Evolutionary conservation across 2,888 invertebrate genomes (phyloP), one percentile per base, ranked within the genome.

Genomic region (Agrenia bidenticulata): DNA sequence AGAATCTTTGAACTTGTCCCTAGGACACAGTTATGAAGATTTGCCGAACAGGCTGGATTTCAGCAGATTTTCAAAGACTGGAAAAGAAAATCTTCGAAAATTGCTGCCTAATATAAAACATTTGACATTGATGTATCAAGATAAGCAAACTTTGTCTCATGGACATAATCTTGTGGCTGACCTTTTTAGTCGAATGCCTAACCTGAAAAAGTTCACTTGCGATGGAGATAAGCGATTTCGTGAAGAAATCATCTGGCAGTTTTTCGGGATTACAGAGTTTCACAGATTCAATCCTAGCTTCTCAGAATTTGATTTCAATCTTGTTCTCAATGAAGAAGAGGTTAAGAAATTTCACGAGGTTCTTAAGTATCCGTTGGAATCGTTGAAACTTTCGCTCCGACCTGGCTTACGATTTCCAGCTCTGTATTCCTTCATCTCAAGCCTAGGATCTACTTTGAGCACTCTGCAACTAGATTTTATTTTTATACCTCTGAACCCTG

Each of bases 371-470:
- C 45, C 56, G 1, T 61, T 65, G 53, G 51, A 49, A 1, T 45
- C 32, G 11, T 55, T 70, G n/a, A 24, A 56, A 24, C 37, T 70
- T 17, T 21, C 32, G 19, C 26, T 64, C 5, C 32, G 60, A 39
- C 59, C 62, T 19, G 70, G 70, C 7, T 60, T 70, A 26, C 64
- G 70, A 4, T 62, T 62, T 56, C 53, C 41, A 1, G 53, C 51
- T 1, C 45, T 70, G 23, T 13, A 39, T 49, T 7, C 45, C 2
- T 65, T 62, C 24, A 26, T 69, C 2, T 63, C 68, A 0, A 50
- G 42, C 17, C 37, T 58, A 15, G 64, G 59, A 7, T 9, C 15
- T 11, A 55, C 56, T 1, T 41, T 69, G 32, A 62, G 54, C 24
- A 42, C 17, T 19, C 45, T 69, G 23, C 19, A 50, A 17, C 49